phyloP scores from a whole-genome alignment of 1,140 invertebrate species.

The Latrodectus geometricus region DNA sequence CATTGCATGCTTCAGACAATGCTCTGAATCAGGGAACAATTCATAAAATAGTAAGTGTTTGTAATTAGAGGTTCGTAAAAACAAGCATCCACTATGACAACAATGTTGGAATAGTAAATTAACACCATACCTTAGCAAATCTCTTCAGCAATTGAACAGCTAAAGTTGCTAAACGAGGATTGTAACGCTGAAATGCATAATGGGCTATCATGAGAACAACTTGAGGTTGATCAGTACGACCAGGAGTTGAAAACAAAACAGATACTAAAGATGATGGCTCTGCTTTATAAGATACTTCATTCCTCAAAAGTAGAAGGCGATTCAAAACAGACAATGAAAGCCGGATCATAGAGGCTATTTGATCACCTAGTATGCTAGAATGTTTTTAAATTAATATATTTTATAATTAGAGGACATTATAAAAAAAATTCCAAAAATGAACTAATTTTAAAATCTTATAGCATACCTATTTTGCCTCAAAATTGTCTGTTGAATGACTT shows the following conservation, averaged over 20 bases:
- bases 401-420: neutral
- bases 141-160: conserved; percentile 80
- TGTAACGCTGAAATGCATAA: conserved; percentile 85
- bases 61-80: no score
- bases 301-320: conserved; percentile 67
- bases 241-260: conserved; percentile 68
- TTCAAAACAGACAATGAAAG: conserved; percentile 70
- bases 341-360: conserved; percentile 68
- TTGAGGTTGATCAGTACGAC: conserved; percentile 68
- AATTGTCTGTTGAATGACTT: conserved; percentile 67
- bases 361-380: conserved; percentile 66
- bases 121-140: conserved; percentile 74
- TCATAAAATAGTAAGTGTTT: no score
- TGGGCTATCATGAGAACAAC: conserved; percentile 81
- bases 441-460: neutral
- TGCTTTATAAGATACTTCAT: conserved; percentile 56
- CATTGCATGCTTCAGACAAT: no score
- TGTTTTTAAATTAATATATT: neutral
- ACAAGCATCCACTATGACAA: no score
- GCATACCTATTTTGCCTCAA: conserved; percentile 68
- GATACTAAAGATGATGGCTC: conserved; percentile 68
- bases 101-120: neutral
- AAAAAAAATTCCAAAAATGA: neutral
- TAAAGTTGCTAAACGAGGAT: conserved; percentile 80
- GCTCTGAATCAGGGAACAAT: no score